Evolutionary conservation across 1,140 invertebrate species (phyloP).

Genomic region (Drosophila kepulauana): DNA sequence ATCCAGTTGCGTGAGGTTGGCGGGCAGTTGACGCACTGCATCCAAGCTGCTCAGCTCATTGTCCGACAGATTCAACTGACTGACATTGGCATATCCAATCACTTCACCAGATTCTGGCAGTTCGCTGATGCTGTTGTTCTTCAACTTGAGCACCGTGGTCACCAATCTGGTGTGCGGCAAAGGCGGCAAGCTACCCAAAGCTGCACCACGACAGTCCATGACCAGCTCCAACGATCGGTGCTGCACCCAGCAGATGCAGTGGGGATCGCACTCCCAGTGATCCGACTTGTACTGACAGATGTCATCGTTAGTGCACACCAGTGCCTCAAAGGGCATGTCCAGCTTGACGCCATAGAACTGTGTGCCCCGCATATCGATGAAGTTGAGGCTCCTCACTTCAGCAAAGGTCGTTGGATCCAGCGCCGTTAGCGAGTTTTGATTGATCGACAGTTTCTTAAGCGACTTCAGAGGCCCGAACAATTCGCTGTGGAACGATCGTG

Average conservation of each 20-base stretch:
- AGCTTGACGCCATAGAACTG: slow-evolving; percentile 72
- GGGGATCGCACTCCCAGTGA: slow-evolving; percentile 84
- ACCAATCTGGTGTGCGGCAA: slow-evolving; percentile 64
- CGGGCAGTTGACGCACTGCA: slow-evolving; percentile 63
- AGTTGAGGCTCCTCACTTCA: slow-evolving; percentile 42
- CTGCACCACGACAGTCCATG: slow-evolving; percentile 86
- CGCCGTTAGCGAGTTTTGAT: slow-evolving; percentile 60
- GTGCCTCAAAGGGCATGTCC: slow-evolving; percentile 68
- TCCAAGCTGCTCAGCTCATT: slow-evolving; percentile 86
- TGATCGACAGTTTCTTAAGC: slow-evolving; percentile 54
- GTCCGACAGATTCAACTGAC: slow-evolving; percentile 85
- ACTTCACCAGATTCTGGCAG: slow-evolving; percentile 77
- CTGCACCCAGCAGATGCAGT: slow-evolving; percentile 85
- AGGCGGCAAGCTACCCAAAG: slow-evolving; percentile 72
- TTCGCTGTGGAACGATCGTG: slow-evolving; percentile 47
- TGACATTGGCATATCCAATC: slow-evolving; percentile 85
- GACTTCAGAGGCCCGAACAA: slow-evolving; percentile 57
- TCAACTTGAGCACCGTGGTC: slow-evolving; percentile 85
- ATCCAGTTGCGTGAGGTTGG: slow-evolving; percentile 84
- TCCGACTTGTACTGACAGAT: slow-evolving; percentile 68
- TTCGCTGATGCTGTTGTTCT: slow-evolving; percentile 85
- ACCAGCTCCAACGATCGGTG: slow-evolving; percentile 81
- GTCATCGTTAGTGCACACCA: slow-evolving; percentile 84
- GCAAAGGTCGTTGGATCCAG: slow-evolving; percentile 42
- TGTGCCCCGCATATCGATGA: slow-evolving; percentile 65